Conservation (phyloP, 2,797 vertebrate genomes). For the Phyllotis vaccarum region DNA sequence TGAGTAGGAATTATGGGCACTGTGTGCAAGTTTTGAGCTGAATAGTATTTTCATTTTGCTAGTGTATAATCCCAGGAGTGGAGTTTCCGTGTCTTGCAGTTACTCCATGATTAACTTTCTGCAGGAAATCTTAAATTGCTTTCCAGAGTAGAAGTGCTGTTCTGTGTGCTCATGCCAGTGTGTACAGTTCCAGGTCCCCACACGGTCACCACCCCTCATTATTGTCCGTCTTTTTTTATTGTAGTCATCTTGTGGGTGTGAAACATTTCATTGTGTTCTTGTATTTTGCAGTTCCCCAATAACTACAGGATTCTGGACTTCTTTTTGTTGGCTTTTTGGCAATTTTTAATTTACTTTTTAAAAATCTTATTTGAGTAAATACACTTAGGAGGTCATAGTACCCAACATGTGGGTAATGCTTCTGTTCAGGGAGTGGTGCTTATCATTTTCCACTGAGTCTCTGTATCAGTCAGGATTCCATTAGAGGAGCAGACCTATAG, state of each 20-base stretch:
- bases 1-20: background rate
- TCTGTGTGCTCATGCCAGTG: background rate
- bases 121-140: background rate
- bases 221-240: background rate
- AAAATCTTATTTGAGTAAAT: conserved; percentile 17
- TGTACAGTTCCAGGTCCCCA: background rate
- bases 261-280: background rate
- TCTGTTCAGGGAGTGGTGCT: background rate
- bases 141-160: background rate
- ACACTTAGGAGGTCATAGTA: background rate
- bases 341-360: conserved; percentile 11
- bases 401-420: background rate
- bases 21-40: background rate
- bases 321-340: background rate
- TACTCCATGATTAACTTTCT: background rate
- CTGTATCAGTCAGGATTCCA: background rate
- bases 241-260: background rate
- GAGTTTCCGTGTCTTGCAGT: background rate
- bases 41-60: background rate
- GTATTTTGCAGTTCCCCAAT: background rate
- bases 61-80: background rate
- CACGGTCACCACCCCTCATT: background rate
- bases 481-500: background rate
- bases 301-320: background rate
- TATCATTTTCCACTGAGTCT: background rate